Evolutionary conservation across 2,888 invertebrate species (phyloP).

Genomic region (Ditula angustiorana): DNA sequence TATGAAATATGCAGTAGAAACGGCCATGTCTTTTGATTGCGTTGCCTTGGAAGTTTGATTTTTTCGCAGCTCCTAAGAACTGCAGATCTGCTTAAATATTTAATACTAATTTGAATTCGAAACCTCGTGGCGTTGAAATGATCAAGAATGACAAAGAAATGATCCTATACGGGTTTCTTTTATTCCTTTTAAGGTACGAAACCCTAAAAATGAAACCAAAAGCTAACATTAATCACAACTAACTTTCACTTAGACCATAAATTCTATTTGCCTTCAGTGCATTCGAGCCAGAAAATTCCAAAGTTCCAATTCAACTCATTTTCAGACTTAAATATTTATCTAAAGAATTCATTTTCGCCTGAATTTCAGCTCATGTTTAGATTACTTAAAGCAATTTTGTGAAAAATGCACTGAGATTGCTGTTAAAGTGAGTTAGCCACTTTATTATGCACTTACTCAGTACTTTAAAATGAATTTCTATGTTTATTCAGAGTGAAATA

Average conservation of each 20-base stretch:
- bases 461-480: background rate
- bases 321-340: background rate
- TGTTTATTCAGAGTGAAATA: background rate
- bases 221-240: background rate
- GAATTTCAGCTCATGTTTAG: background rate
- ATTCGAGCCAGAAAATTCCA: background rate
- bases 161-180: too few species aligned
- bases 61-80: too few species aligned
- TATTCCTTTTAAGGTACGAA: too few species aligned
- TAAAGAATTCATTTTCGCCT: background rate
- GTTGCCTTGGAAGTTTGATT: too few species aligned
- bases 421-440: conserved; percentile 1
- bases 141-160: too few species aligned
- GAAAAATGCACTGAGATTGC: conserved; percentile 7
- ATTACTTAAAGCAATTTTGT: background rate
- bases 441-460: background rate
- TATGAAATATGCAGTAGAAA: too few species aligned
- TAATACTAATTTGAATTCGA: too few species aligned
- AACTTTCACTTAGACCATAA: background rate
- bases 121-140: too few species aligned
- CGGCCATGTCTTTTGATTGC: too few species aligned
- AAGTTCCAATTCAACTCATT: background rate
- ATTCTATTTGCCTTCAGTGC: background rate
- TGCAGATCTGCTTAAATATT: too few species aligned
- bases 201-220: too few species aligned